These are phyloP conservation scores for Eumerus sabulonum DNA, from an alignment of 2,888 invertebrate species.

Conservation along the genomic window DNA sequence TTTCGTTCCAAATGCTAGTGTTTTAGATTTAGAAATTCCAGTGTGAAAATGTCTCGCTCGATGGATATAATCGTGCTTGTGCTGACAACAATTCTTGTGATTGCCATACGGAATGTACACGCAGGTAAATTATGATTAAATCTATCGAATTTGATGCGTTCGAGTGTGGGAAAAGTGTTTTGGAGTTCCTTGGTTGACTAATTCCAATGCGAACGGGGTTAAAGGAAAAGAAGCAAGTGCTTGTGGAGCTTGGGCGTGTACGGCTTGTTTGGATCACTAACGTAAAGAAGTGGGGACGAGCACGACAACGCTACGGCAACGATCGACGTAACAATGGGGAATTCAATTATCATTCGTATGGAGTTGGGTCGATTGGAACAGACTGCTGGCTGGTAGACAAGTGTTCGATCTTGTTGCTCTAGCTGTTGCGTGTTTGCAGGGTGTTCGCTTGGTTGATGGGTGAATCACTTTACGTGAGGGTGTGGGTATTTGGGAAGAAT, in stretches of 20 bases:
- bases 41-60: slow-evolving; percentile 58
- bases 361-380: not conserved
- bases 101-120: slow-evolving; percentile 51
- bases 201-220: not conserved
- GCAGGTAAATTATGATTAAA: slow-evolving; percentile 50
- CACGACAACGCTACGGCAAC: slow-evolving; percentile 47
- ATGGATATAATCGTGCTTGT: slow-evolving; percentile 53
- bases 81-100: slow-evolving; percentile 54
- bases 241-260: slow-evolving; percentile 61
- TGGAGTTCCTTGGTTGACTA: no score
- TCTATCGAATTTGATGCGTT: no score
- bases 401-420: slow-evolving; percentile 27
- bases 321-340: slow-evolving; percentile 50
- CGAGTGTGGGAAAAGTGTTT: no score
- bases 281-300: slow-evolving; percentile 43
- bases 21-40: slow-evolving; percentile 28
- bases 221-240: slow-evolving; percentile 19
- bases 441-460: slow-evolving; percentile 5
- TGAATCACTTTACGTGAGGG: slow-evolving; percentile 45
- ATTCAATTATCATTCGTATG: slow-evolving; percentile 35
- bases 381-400: not conserved
- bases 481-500: slow-evolving; percentile 8
- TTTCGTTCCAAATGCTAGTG: slow-evolving; percentile 48
- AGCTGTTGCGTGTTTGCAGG: slow-evolving; percentile 25
- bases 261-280: slow-evolving; percentile 63